phyloP scores from a whole-genome alignment of 2,797 vertebrate species.

The Pachyuromys duprasi region DNA sequence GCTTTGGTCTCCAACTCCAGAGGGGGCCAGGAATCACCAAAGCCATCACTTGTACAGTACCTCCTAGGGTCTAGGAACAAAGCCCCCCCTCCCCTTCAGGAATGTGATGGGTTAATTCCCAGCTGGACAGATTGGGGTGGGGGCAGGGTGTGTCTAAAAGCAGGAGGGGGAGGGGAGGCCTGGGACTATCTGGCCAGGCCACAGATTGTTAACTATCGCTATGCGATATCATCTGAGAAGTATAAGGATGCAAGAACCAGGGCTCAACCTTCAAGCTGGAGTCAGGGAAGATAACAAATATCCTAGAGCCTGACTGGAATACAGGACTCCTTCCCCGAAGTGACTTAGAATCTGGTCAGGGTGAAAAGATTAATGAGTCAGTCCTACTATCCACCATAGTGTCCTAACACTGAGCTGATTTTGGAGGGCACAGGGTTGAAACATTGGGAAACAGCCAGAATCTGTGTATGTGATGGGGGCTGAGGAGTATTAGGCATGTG shows the following conservation, averaged over 20 bases:
- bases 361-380: background rate
- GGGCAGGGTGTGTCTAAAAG: background rate
- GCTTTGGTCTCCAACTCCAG: background rate
- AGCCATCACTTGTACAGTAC: background rate
- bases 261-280: background rate
- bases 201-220: background rate
- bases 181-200: background rate
- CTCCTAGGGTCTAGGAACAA: background rate
- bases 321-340: background rate
- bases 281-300: background rate
- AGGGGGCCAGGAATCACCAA: background rate
- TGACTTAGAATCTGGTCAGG: background rate
- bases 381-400: background rate
- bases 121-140: background rate
- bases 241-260: background rate
- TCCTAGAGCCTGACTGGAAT: background rate
- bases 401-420: background rate
- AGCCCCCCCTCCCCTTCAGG: background rate
- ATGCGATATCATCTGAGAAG: background rate
- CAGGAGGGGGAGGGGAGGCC: background rate
- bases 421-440: background rate
- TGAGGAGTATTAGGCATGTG: background rate
- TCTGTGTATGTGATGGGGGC: background rate
- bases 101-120: background rate
- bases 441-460: background rate